A percentile compares a stretch with the other conserved stretches of the same genome.
Evolutionary conservation across 2,888 invertebrate species (phyloP).

Genomic region (Aporophyla lueneburgensis): DNA sequence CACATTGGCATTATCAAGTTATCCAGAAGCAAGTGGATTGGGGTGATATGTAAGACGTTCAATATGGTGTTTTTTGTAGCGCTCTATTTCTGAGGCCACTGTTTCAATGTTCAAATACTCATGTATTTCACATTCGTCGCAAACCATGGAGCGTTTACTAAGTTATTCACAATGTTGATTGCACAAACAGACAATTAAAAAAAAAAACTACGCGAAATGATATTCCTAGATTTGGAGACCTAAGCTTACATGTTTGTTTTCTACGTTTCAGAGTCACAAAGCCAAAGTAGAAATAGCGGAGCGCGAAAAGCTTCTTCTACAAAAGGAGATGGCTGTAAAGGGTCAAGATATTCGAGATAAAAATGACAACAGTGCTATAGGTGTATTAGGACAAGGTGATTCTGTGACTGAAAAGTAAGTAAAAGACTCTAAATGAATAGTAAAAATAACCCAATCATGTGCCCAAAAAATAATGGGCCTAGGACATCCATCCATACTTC

Average conservation of each 20-base stretch:
- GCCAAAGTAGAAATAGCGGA: constrained; percentile 84
- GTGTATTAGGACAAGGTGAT: constrained; percentile 82
- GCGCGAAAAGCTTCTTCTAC: constrained; percentile 82
- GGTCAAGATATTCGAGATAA: constrained; percentile 81
- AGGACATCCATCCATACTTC: not conserved
- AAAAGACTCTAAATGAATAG: not conserved
- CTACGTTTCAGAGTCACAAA: constrained; percentile 79
- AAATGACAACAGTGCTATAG: constrained; percentile 84
- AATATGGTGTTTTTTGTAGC: too few relatives aligned
- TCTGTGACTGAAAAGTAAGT: constrained; percentile 79
- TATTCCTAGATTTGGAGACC: not conserved
- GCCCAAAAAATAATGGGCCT: not conserved
- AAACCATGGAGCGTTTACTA: too few relatives aligned
- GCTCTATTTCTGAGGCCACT: too few relatives aligned
- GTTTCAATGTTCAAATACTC: too few relatives aligned
- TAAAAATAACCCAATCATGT: not conserved
- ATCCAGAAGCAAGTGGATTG: too few relatives aligned
- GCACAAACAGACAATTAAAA: not conserved
- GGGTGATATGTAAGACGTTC: too few relatives aligned
- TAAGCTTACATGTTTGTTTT: not conserved
- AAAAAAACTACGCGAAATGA: not conserved
- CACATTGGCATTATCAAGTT: too few relatives aligned
- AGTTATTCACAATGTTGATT: too few relatives aligned
- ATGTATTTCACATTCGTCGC: too few relatives aligned
- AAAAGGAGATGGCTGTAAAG: constrained; percentile 80